Evolutionary conservation across 2,888 invertebrate species (phyloP).

Genomic region (Acholoe squamosa): DNA sequence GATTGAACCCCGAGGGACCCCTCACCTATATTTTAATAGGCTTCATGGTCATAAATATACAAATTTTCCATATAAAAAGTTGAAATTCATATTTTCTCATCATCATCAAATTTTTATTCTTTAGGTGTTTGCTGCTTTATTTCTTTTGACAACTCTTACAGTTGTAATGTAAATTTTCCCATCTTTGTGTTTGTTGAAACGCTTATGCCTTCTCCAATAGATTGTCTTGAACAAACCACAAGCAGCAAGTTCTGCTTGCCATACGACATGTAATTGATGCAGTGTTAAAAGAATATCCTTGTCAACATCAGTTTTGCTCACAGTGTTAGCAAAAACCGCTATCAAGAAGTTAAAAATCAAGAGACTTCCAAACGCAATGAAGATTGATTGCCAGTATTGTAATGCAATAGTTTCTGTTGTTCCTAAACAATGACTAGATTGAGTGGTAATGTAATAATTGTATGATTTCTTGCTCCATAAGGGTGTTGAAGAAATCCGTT

Average conservation of each 20-base stretch:
- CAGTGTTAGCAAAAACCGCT: not conserved
- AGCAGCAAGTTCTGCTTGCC: not conserved
- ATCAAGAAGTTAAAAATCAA: not conserved
- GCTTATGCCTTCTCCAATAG: not conserved
- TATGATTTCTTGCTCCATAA: not conserved
- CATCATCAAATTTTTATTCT: too few species aligned
- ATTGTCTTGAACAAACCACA: not conserved
- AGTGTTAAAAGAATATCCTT: not conserved
- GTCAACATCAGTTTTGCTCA: not conserved
- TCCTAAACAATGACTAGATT: not conserved
- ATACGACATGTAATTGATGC: not conserved
- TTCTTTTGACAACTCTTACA: not conserved
- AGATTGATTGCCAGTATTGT: not conserved
- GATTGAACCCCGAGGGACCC: too few species aligned
- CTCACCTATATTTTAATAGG: too few species aligned
- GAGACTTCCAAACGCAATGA: not conserved
- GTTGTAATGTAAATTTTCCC: not conserved
- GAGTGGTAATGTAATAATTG: not conserved
- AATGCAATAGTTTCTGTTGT: too few species aligned
- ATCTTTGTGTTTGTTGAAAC: not conserved
- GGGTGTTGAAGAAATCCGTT: not conserved
- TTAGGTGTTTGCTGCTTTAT: too few species aligned
- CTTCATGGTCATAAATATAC: too few species aligned
- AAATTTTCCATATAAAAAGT: too few species aligned
- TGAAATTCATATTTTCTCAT: too few species aligned